Evolutionary conservation across 2,888 invertebrate species (phyloP).

Genomic region (Autographa gamma): DNA sequence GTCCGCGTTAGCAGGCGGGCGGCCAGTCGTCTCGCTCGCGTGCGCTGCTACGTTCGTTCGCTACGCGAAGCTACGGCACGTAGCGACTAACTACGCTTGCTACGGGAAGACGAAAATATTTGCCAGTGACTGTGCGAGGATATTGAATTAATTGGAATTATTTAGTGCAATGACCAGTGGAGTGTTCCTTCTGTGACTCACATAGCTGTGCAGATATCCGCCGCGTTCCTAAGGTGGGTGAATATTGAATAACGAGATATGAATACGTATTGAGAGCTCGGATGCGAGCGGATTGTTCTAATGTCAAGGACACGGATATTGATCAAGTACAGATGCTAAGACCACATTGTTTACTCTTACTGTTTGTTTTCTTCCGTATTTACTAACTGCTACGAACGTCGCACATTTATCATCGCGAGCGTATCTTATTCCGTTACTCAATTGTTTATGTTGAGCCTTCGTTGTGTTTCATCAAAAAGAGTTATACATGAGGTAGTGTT

Average conservation of each 20-base stretch:
- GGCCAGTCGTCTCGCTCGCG: slow-evolving; percentile 81
- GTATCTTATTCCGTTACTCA: slow-evolving; percentile 18
- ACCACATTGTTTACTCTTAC: slow-evolving; percentile 50
- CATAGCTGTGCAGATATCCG: slow-evolving; percentile 55
- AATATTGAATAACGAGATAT: slow-evolving; percentile 73
- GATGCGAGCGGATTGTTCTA: slow-evolving; percentile 68
- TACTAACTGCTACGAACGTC: slow-evolving; percentile 31
- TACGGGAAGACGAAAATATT: slow-evolving; percentile 68
- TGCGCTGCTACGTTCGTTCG: slow-evolving; percentile 78
- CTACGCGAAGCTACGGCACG: slow-evolving; percentile 77
- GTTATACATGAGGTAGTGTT: slow-evolving; percentile 45
- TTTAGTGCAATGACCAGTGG: slow-evolving; percentile 65
- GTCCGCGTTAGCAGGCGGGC: slow-evolving; percentile 76
- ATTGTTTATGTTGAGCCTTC: slow-evolving; percentile 20
- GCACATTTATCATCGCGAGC: slow-evolving; percentile 23
- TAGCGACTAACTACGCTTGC: slow-evolving; percentile 73
- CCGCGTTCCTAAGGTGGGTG: slow-evolving; percentile 75
- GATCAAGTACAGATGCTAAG: slow-evolving; percentile 74
- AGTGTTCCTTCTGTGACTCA: slow-evolving; percentile 64
- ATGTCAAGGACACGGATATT: slow-evolving; percentile 87
- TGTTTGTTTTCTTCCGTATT: slow-evolving; percentile 46
- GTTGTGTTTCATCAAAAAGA: slow-evolving; percentile 21
- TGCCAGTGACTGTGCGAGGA: slow-evolving; percentile 71
- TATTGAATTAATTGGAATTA: slow-evolving; percentile 66
- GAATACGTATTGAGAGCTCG: slow-evolving; percentile 68